These are phyloP conservation scores for Chrysemys picta DNA, from an alignment of 2,113 vertebrate genomes.

Conservation along the genomic window DNA sequence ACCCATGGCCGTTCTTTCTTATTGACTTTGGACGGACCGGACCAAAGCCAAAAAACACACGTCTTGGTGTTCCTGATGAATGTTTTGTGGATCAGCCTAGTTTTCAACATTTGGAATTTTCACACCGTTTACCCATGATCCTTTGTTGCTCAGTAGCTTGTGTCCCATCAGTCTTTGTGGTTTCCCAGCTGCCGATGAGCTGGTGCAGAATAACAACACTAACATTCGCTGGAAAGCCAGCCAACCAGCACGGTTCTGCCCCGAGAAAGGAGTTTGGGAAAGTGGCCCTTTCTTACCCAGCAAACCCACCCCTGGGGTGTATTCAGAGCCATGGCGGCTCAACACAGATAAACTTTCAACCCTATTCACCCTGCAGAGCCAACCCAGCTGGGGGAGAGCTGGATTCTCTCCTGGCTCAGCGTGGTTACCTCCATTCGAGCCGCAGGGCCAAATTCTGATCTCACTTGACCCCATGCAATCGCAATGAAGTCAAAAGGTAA, in stretches of 20 bases:
- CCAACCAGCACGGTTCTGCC: neutral
- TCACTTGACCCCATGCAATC: neutral
- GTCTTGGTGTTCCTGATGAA: neutral
- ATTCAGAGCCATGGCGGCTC: neutral
- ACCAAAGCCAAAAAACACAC: neutral
- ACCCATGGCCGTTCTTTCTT: fast-evolving
- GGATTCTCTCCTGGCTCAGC: neutral
- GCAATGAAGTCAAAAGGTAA: neutral
- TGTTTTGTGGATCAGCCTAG: neutral
- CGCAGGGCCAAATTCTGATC: neutral
- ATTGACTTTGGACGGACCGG: neutral
- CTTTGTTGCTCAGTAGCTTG: neutral
- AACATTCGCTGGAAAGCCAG: neutral
- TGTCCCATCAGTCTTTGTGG: neutral
- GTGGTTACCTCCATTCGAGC: neutral
- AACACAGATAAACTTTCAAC: too few species aligned
- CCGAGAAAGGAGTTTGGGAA: fast-evolving
- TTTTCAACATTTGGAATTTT: neutral
- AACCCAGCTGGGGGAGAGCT: neutral
- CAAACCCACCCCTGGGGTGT: neutral
- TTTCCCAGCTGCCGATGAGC: neutral
- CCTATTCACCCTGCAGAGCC: neutral
- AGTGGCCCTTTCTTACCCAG: fast-evolving
- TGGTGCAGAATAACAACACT: neutral
- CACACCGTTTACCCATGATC: neutral